Evolutionary conservation across 2,888 invertebrate genomes (phyloP), one percentile per base, ranked within the genome.

Genomic region (Papilio gigon): DNA sequence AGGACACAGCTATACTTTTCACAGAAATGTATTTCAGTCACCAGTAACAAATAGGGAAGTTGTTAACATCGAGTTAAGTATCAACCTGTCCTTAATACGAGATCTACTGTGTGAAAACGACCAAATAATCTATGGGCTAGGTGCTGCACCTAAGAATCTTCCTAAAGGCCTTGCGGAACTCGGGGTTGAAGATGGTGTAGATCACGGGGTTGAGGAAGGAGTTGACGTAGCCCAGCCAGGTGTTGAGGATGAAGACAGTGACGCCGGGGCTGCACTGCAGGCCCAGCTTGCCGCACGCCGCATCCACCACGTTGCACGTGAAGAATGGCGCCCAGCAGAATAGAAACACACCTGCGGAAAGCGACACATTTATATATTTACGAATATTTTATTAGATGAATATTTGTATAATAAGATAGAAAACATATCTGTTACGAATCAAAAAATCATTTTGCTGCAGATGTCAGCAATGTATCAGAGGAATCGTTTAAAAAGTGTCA

Each of bases 311-410:
- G 88, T 98, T 99, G 92, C 98, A 98, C 8, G 98, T 97, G 94
- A 99, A 99, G 93, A 99, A 99, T 60, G 99, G 99, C 71, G 99
- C 96, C 99, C 99, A 99, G 92, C 99, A 99, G 82, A 98, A 94
- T 56, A 99, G 95, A 89, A 99, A 99, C 9, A 99, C 98, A 77
- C 98, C 99, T 99, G 94, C 44, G 20, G 5, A 42, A 12, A 37
- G 37, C 37, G 37, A 2, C 1, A 14, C 12, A 1, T 12, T 37
- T 14, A 37, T 37, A 14, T 14, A n/a, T n/a, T n/a, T n/a, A n/a
- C n/a, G n/a, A n/a, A n/a, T n/a, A n/a, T n/a, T n/a, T n/a, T n/a
- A n/a, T n/a, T n/a, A n/a, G n/a, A n/a, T n/a, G n/a, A n/a, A n/a
- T n/a, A n/a, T n/a, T n/a, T n/a, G n/a, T n/a, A n/a, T n/a, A n/a